Evolutionary conservation across 1,140 invertebrate genomes (phyloP).

Genomic region (Dreissena polymorpha): DNA sequence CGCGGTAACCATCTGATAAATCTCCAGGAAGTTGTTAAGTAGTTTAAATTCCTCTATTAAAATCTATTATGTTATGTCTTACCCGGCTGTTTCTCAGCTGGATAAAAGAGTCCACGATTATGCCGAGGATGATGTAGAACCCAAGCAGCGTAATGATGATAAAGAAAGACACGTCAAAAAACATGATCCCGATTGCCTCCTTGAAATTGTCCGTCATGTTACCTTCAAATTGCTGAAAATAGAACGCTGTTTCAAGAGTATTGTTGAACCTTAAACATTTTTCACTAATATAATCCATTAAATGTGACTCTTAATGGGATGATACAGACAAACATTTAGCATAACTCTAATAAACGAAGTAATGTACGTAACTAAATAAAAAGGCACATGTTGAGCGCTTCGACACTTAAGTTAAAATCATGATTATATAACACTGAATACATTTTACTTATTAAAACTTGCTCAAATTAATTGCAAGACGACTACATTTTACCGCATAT

Average conservation of each 20-base stretch:
- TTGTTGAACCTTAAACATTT: neutral
- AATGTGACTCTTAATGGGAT: neutral
- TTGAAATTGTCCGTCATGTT: no score
- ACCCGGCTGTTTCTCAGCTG: constrained; percentile 64
- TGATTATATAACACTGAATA: neutral
- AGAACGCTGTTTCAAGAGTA: neutral
- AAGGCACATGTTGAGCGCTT: neutral
- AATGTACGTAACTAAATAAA: neutral
- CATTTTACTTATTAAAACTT: neutral
- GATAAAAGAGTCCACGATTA: no score
- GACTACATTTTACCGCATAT: constrained; percentile 62
- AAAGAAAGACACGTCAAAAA: no score
- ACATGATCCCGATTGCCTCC: no score
- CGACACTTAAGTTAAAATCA: neutral
- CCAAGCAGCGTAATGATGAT: no score
- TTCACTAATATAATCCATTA: neutral
- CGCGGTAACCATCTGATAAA: neutral
- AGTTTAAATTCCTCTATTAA: neutral
- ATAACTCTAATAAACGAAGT: neutral
- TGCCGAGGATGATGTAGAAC: no score
- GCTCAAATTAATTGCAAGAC: neutral
- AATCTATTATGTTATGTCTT: neutral
- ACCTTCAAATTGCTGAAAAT: neutral
- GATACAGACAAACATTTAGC: neutral
- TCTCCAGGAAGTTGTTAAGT: neutral